Evolutionary conservation across 2,113 vertebrate species (phyloP), one percentile per base, ranked within the genome.

Genomic region (Aramus guarauna): DNA sequence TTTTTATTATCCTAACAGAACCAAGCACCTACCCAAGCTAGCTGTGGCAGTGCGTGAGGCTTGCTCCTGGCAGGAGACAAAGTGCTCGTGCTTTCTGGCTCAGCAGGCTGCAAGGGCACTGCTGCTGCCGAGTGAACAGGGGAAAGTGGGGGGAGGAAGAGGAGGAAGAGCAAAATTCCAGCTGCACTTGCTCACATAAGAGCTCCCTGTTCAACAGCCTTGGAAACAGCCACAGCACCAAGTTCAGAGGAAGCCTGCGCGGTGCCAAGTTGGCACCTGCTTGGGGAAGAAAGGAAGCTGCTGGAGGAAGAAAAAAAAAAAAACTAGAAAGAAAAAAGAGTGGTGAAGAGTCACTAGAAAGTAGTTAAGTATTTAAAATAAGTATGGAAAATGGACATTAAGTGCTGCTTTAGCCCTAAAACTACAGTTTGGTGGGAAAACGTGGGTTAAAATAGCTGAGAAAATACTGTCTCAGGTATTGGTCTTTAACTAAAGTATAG

Each of bases 191-290:
- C 90, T 96, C 86, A 85, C 64, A 96, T 19, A 97, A 96, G 68
- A 96, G 92, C 84, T 95, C 95, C 95, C 97, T 98, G 96, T 98
- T 97, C 72, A 56, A 64, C 85, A 94, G 95, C 80, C 78, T 88
- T 95, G 87, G 93, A 96, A 97, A 81, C 48, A 88, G 92, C 84
- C 81, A 68, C 32, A 1, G 87, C 67, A 89, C 60, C 74, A 32
- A 95, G 91, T 85, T 96, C 94, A 94, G 90, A 97, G 97, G 94
- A 97, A 97, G 93, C 86, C 74, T 80, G 74, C 27, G 2, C 4
- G 0, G 27, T 97, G 97, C 97, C 97, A 97, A 98, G 39, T 87
- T 97, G 96, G 96, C 96, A 96, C 68, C 88, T 92, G 87, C 95
- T 80, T 83, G 56, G 71, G 94, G 84, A 94, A 27, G 59, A 95